Evolutionary conservation across 2,888 invertebrate species (phyloP).

Genomic region (Rhagonycha lutea): DNA sequence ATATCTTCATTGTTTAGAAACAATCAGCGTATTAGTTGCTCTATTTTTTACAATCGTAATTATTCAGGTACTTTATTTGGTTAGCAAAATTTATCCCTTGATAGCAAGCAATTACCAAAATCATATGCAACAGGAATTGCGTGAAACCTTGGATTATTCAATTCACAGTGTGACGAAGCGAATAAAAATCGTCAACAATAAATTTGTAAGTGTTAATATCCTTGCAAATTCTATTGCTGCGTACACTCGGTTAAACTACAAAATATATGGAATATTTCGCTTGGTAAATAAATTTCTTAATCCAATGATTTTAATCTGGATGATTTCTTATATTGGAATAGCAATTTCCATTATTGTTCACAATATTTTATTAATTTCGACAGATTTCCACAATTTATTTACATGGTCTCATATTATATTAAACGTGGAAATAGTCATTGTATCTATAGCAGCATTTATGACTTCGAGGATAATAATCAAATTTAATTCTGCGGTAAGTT

Average conservation of each 20-base stretch:
- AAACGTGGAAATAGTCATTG: too few relatives aligned
- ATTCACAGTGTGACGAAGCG: not conserved
- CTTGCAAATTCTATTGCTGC: not conserved
- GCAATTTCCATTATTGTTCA: too few relatives aligned
- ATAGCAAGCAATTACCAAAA: not conserved
- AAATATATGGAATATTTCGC: not conserved
- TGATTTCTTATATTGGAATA: not conserved
- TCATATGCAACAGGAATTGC: not conserved
- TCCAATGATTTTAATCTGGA: not conserved
- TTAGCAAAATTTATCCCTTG: accelerated
- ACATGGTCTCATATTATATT: too few relatives aligned
- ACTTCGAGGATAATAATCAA: too few relatives aligned
- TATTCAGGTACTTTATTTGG: not conserved
- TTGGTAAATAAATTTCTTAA: not conserved
- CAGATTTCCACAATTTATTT: too few relatives aligned
- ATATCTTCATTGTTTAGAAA: not conserved
- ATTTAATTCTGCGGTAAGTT: too few relatives aligned
- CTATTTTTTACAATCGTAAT: not conserved
- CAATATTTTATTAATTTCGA: too few relatives aligned
- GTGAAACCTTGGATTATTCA: not conserved
- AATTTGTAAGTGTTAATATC: not conserved
- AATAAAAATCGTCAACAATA: not conserved
- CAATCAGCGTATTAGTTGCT: not conserved
- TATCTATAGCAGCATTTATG: accelerated
- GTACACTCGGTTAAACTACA: not conserved